Evolutionary conservation across 2,113 vertebrate genomes (phyloP).

Genomic region (Zosterops borbonicus): DNA sequence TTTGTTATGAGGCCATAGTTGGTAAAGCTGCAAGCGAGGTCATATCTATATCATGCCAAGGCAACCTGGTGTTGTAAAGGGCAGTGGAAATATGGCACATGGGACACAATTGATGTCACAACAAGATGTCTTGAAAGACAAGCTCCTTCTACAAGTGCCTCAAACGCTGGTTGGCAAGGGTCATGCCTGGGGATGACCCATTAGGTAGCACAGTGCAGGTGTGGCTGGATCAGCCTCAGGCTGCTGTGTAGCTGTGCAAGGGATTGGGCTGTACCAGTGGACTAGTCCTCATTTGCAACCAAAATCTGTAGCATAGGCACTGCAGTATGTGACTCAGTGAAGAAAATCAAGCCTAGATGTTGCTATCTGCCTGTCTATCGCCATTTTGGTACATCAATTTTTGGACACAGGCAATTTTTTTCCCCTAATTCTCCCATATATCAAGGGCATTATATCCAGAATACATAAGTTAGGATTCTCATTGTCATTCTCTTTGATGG

Average conservation of each 20-base stretch:
- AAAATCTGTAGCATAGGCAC: not conserved
- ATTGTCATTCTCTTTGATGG: not conserved
- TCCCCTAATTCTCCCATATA: not conserved
- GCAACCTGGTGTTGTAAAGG: accelerated
- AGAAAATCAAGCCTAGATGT: not conserved
- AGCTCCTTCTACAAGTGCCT: not conserved
- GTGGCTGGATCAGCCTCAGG: not conserved
- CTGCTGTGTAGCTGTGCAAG: not conserved
- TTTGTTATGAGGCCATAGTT: accelerated
- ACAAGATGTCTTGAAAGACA: not conserved
- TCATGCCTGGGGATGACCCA: not conserved
- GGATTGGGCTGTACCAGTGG: not conserved
- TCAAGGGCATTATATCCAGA: not conserved
- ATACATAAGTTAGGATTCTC: not conserved
- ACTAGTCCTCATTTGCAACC: not conserved
- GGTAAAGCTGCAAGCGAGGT: accelerated
- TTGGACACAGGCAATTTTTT: not conserved
- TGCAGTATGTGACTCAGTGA: not conserved
- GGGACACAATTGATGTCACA: not conserved
- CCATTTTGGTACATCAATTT: not conserved
- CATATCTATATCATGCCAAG: not conserved
- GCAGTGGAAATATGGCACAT: not conserved
- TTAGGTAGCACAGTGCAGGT: not conserved
- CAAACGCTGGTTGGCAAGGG: not conserved
- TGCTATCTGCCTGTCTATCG: not conserved